Percentiles rank a stretch among this genome's conserved stretches.
Evolutionary conservation across 2,113 vertebrate genomes (phyloP).

Genomic region (Laticauda laticaudata): DNA sequence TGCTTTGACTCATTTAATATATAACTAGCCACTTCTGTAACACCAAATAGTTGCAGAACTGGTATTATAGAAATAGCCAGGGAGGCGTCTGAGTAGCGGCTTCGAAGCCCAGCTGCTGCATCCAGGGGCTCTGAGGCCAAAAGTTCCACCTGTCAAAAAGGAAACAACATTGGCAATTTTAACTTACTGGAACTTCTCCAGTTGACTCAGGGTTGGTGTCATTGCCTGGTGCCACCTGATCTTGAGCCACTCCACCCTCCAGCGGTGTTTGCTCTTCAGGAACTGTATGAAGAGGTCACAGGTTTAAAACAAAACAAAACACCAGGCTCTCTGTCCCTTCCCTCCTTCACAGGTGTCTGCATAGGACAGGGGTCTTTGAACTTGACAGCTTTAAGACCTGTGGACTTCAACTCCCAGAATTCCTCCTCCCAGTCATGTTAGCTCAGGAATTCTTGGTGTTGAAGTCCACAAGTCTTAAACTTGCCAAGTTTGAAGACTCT

Average conservation of each 20-base stretch:
- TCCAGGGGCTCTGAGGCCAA: not conserved
- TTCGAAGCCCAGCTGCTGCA: not conserved
- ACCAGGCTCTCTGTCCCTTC: not conserved
- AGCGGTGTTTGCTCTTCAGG: slow-evolving; percentile 76
- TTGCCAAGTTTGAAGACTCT: too few species aligned
- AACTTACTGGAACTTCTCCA: slow-evolving; percentile 64
- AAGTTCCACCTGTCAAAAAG: too few species aligned
- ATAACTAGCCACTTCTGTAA: too few species aligned
- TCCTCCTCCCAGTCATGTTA: too few species aligned
- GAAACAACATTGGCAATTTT: not conserved
- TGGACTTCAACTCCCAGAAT: too few species aligned
- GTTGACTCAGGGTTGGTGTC: slow-evolving; percentile 67
- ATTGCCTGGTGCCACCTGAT: slow-evolving; percentile 55
- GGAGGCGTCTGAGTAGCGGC: not conserved
- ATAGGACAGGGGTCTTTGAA: too few species aligned
- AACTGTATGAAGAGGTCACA: slow-evolving; percentile 56
- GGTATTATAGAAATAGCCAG: too few species aligned
- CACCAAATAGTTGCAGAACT: too few species aligned
- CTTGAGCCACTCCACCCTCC: slow-evolving; percentile 72
- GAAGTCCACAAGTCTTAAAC: too few species aligned
- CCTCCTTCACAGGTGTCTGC: not conserved
- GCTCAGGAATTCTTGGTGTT: too few species aligned
- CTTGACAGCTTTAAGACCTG: too few species aligned
- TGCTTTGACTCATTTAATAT: too few species aligned
- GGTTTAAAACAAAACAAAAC: not conserved